Conservation (phyloP, 2,888 invertebrate genomes). For the Syrphus vitripennis region DNA sequence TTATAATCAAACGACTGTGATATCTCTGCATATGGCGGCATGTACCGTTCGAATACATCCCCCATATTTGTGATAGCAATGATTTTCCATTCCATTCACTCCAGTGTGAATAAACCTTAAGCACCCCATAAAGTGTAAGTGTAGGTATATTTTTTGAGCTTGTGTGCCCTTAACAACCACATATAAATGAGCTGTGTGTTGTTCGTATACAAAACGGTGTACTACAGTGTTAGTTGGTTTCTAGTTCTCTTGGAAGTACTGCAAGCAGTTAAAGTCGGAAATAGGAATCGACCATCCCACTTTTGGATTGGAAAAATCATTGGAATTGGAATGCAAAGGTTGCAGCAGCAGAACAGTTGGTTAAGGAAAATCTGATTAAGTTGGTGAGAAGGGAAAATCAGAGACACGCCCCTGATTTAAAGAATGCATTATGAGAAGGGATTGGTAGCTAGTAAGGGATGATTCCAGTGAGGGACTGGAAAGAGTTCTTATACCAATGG, state of each 20-base stretch:
- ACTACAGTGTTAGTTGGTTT: conserved; percentile 7
- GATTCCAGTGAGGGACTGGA: conserved; percentile 46
- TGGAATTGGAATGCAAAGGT: conserved; percentile 47
- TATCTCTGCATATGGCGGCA: conserved; percentile 56
- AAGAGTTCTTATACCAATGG: conserved; percentile 25
- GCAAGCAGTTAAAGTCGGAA: conserved; percentile 13
- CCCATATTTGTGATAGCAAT: conserved; percentile 55
- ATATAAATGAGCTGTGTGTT: conserved; percentile 7
- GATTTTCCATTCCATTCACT: conserved; percentile 55
- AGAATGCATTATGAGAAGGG: conserved; percentile 4
- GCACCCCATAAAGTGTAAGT: conserved; percentile 31
- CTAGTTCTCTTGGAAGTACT: conserved; percentile 54
- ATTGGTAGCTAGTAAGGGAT: conserved; percentile 43
- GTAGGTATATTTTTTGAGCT: conserved; percentile 8
- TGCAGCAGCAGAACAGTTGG: conserved; percentile 8
- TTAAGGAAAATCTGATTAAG: conserved; percentile 20
- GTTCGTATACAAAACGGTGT: neutral
- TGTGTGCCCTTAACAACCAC: neutral
- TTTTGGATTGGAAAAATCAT: conserved; percentile 23
- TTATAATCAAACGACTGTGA: conserved; percentile 68
- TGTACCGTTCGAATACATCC: conserved; percentile 57
- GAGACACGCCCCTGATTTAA: conserved; percentile 62
- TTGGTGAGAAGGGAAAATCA: conserved; percentile 47
- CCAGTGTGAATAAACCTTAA: conserved; percentile 30
- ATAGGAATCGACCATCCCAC: conserved; percentile 39